Percentiles rank a stretch among this genome's conserved stretches.
These are phyloP conservation scores for Meliscaeva auricollis DNA, from an alignment of 2,888 invertebrate species.

Conservation along the genomic window DNA sequence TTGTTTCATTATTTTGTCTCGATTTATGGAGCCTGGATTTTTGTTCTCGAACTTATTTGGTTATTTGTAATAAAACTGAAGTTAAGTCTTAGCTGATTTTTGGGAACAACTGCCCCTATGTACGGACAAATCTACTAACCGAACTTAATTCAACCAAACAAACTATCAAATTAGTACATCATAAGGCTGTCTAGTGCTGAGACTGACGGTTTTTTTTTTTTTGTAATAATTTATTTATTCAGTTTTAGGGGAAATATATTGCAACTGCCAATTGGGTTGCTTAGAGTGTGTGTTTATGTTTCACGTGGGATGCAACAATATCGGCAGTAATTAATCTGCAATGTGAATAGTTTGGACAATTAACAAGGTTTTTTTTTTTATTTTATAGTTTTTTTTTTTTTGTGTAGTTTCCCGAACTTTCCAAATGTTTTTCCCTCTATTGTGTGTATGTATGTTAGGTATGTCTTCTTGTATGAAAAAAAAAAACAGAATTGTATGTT, in stretches of 20 bases:
- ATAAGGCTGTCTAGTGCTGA: slow-evolving; percentile 53
- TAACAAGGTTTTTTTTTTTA: slow-evolving; percentile 51
- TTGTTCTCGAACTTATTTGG: too few relatives aligned
- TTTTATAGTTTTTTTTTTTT: slow-evolving; percentile 1
- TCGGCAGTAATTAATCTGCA: slow-evolving; percentile 63
- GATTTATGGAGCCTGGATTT: too few relatives aligned
- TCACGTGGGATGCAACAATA: slow-evolving; percentile 72
- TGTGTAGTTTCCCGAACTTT: slow-evolving; percentile 41
- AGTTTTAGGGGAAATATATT: slow-evolving; percentile 19
- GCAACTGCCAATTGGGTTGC: slow-evolving; percentile 33
- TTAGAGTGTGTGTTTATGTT: slow-evolving; percentile 39
- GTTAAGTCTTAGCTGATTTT: not conserved
- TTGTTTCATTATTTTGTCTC: too few relatives aligned
- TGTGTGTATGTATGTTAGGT: not conserved
- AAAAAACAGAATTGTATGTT: slow-evolving; percentile 43
- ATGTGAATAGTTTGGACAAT: slow-evolving; percentile 58
- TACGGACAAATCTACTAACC: not conserved
- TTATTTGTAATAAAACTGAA: not conserved
- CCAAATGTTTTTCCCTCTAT: slow-evolving; percentile 25
- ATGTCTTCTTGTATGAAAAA: slow-evolving; percentile 12
- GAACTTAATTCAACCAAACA: slow-evolving; percentile 31
- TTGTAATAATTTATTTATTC: slow-evolving; percentile 15
- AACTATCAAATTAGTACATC: slow-evolving; percentile 79
- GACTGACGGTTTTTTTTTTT: slow-evolving; percentile 4
- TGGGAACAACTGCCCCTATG: not conserved